phyloP scores from a whole-genome alignment of 2,113 vertebrate genomes.

The Scomber japonicus region DNA sequence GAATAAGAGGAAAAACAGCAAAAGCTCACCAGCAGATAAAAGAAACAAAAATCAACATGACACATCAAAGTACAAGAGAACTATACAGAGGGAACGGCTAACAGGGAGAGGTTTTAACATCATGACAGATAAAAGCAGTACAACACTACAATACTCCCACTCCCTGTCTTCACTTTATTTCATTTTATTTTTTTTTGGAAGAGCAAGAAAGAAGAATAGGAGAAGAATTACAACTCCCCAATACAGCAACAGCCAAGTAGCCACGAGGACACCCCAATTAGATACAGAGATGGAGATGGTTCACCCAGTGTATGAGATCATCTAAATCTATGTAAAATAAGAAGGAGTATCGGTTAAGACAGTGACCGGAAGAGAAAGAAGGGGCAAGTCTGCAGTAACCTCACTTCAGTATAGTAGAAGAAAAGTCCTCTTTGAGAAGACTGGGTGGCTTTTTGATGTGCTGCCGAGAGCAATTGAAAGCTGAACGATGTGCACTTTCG shows the following conservation, averaged over 20 bases:
- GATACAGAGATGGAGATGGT: background rate
- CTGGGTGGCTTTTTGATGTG: conserved; percentile 32
- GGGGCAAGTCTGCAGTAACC: conserved; percentile 13
- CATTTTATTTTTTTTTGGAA: background rate
- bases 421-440: conserved; percentile 17
- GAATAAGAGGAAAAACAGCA: background rate
- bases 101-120: conserved; percentile 31
- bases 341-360: background rate
- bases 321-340: background rate
- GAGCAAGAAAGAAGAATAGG: background rate
- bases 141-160: conserved; percentile 15
- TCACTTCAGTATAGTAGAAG: conserved; percentile 12
- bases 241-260: background rate
- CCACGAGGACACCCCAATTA: background rate
- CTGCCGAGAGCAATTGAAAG: conserved; percentile 40
- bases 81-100: conserved; percentile 16
- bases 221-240: background rate
- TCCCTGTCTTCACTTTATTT: conserved; percentile 19
- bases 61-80: conserved; percentile 39
- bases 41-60: conserved; percentile 43
- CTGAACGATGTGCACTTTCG: background rate
- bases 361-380: background rate
- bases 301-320: background rate
- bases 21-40: conserved; percentile 37
- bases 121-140: conserved; percentile 47